Evolutionary conservation across 2,113 vertebrate genomes (phyloP).

Genomic region (Rana temporaria): DNA sequence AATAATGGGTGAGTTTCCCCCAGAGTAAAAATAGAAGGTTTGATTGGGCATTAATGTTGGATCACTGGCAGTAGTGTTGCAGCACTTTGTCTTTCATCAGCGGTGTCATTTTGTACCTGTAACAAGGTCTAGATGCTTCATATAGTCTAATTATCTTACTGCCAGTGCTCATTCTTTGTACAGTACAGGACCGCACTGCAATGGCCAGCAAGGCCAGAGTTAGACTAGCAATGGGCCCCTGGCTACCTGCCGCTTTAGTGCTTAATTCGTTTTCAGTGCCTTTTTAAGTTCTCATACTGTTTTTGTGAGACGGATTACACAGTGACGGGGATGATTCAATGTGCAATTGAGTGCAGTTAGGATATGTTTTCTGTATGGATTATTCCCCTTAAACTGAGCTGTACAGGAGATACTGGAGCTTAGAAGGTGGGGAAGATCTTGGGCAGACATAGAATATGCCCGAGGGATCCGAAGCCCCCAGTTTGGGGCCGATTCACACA

Average conservation of each 20-base stretch:
- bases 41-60: background rate
- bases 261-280: slow-evolving; percentile 12
- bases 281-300: slow-evolving; percentile 25
- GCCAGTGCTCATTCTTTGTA: background rate
- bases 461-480: no score
- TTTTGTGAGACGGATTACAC: background rate
- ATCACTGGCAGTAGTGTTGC: background rate
- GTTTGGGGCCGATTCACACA: no score
- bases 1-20: no score
- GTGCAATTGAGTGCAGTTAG: no score
- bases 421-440: no score
- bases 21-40: background rate
- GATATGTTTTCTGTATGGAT: no score
- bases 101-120: background rate
- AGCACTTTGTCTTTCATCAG: background rate
- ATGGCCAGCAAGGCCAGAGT: background rate
- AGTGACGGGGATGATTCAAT: no score
- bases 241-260: background rate
- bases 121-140: background rate
- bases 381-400: no score
- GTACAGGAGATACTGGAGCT: no score
- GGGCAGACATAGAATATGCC: no score
- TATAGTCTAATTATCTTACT: background rate
- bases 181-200: background rate
- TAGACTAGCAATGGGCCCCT: background rate